Conservation (phyloP, 2,797 vertebrate species). For the Lacerta viridis region DNA sequence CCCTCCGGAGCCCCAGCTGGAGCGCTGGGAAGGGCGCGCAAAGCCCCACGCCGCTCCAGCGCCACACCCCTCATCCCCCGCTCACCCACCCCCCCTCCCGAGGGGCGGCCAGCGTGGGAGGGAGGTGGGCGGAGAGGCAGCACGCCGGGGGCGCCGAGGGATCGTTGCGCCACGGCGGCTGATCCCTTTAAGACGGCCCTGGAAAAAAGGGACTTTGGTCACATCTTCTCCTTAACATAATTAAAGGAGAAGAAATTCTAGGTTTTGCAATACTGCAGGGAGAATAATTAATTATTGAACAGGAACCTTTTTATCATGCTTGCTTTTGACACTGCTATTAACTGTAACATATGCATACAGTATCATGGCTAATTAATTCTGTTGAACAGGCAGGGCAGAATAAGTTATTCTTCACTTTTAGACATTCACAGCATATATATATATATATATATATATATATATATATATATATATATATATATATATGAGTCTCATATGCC, state of each 20-base stretch:
- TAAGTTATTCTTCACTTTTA: conserved; percentile 5
- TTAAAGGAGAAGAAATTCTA: background rate
- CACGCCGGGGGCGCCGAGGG: too few species aligned
- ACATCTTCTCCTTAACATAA: background rate
- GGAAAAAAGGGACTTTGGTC: background rate
- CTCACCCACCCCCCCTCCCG: too few species aligned
- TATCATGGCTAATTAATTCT: conserved; percentile 21
- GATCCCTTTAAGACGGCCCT: too few species aligned
- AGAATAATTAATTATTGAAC: conserved; percentile 28
- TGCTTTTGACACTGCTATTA: conserved; percentile 7
- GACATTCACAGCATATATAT: background rate
- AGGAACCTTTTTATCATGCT: conserved; percentile 3
- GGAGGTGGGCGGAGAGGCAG: too few species aligned
- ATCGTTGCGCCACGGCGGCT: too few species aligned
- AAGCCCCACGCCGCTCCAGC: too few species aligned
- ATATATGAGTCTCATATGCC: background rate
- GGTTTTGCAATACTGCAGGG: background rate
- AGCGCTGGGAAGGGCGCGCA: too few species aligned
- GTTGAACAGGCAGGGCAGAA: background rate
- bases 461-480: background rate
- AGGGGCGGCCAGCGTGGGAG: too few species aligned
- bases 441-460: too few species aligned
- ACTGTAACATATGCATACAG: background rate
- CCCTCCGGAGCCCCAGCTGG: too few species aligned
- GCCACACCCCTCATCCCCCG: too few species aligned